A percentile compares a stretch with the other conserved stretches of the same genome.
These are phyloP conservation scores for Phenganax stokvisi DNA, from an alignment of 92 coral and sea anemone genomes.

Conservation along the genomic window DNA sequence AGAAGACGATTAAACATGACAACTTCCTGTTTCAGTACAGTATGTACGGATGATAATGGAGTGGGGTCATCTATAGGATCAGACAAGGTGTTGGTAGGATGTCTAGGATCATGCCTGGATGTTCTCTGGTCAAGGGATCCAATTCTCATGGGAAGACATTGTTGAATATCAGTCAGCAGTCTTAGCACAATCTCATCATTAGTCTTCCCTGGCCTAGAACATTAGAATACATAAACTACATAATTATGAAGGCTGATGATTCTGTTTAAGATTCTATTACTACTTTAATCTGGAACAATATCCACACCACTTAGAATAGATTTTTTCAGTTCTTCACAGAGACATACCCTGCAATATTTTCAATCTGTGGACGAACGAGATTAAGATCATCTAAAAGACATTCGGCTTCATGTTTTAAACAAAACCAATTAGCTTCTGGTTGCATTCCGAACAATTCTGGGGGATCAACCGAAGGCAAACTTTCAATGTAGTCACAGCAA, in stretches of 20 bases:
- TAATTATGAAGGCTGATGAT: too few species aligned
- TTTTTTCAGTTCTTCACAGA: background rate
- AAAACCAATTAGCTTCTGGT: slow-evolving; percentile 69
- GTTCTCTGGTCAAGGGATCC: background rate
- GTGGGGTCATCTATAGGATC: slow-evolving; percentile 33
- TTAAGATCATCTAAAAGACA: slow-evolving; percentile 58
- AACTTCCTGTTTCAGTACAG: slow-evolving; percentile 74
- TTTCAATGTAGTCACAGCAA: slow-evolving; percentile 83
- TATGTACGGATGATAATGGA: slow-evolving; percentile 51
- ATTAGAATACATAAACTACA: background rate
- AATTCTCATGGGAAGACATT: slow-evolving; percentile 45
- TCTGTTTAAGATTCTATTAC: background rate
- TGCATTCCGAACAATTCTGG: slow-evolving; percentile 94
- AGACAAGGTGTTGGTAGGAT: background rate
- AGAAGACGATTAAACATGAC: slow-evolving; percentile 71
- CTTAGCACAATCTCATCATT: slow-evolving; percentile 81
- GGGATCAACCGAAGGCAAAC: slow-evolving; percentile 70
- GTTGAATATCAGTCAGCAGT: slow-evolving; percentile 64
- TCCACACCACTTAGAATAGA: background rate
- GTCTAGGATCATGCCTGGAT: background rate
- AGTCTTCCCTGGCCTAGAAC: slow-evolving; percentile 64
- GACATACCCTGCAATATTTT: slow-evolving; percentile 49
- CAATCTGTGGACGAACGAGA: slow-evolving; percentile 58
- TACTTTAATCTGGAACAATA: background rate
- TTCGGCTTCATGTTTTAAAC: slow-evolving; percentile 63